Evolutionary conservation across 2,797 vertebrate species (phyloP).

Genomic region (Pseudomugil gertrudae): DNA sequence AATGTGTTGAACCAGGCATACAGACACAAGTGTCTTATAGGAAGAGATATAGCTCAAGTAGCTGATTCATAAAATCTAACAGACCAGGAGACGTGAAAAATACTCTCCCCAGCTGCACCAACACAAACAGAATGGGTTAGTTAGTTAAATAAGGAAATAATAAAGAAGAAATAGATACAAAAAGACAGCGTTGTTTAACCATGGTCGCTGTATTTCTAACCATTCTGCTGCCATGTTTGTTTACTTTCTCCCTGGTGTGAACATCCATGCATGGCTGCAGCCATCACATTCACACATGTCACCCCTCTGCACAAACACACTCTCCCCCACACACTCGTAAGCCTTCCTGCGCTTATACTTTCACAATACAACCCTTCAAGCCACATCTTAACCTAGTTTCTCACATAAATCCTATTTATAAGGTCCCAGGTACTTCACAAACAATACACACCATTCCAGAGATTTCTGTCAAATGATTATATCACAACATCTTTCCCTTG

Average conservation of each 20-base stretch:
- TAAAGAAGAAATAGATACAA: slow-evolving; percentile 8
- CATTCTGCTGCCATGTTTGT: slow-evolving; percentile 71
- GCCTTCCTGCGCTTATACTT: slow-evolving; percentile 54
- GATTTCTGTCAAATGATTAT: slow-evolving; percentile 40
- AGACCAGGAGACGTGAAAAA: slow-evolving; percentile 7
- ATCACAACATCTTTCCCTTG: not conserved
- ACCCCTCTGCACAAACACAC: slow-evolving; percentile 44
- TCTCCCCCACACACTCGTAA: slow-evolving; percentile 49
- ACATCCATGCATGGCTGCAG: slow-evolving; percentile 78
- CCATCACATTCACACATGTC: slow-evolving; percentile 78
- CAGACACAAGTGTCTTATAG: not conserved
- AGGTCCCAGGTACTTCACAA: slow-evolving; percentile 56
- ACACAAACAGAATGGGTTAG: slow-evolving; percentile 1
- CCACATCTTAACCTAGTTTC: slow-evolving; percentile 80
- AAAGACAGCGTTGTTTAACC: slow-evolving; percentile 12
- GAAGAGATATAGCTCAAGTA: not conserved
- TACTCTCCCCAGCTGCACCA: not conserved
- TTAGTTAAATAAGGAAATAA: slow-evolving; percentile 16
- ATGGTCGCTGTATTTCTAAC: slow-evolving; percentile 43
- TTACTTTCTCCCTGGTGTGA: slow-evolving; percentile 77
- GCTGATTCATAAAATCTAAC: slow-evolving; percentile 4
- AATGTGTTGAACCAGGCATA: not conserved
- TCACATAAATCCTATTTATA: slow-evolving; percentile 68
- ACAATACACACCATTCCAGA: slow-evolving; percentile 49
- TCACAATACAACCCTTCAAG: slow-evolving; percentile 74